Evolutionary conservation across 2,797 vertebrate species (phyloP).

Genomic region (Petrocephalus sullivani): DNA sequence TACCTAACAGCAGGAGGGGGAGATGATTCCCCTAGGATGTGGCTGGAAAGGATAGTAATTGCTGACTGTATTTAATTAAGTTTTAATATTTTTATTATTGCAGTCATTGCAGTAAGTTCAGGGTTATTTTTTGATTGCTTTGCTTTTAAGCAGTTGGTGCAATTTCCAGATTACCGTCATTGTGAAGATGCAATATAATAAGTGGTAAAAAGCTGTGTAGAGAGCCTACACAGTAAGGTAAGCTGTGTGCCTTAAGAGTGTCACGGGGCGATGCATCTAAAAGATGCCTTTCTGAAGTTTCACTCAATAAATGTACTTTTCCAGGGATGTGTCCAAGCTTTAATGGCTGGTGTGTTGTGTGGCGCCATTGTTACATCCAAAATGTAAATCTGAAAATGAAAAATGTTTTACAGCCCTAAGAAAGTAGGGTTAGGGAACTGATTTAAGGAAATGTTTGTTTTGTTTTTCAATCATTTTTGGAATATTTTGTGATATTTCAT

Average conservation of each 20-base stretch:
- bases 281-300: background rate
- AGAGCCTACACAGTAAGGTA: background rate
- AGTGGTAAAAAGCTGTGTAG: background rate
- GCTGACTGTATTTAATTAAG: background rate
- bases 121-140: background rate
- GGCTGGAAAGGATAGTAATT: background rate
- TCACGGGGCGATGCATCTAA: background rate
- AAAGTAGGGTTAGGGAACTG: background rate
- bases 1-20: conserved; percentile 25
- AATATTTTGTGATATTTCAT: background rate
- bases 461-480: background rate
- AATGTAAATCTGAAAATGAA: background rate
- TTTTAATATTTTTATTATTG: background rate
- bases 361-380: background rate
- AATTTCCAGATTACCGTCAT: background rate
- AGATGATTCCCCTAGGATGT: conserved; percentile 32
- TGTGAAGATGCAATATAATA: background rate
- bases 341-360: background rate
- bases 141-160: background rate
- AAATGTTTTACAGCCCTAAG: background rate
- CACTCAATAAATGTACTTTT: background rate
- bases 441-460: background rate
- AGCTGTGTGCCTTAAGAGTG: background rate
- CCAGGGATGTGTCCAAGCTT: background rate
- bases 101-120: background rate